Conservation (phyloP, 1,140 invertebrate species). For the Ceratosolen fusciceps region DNA sequence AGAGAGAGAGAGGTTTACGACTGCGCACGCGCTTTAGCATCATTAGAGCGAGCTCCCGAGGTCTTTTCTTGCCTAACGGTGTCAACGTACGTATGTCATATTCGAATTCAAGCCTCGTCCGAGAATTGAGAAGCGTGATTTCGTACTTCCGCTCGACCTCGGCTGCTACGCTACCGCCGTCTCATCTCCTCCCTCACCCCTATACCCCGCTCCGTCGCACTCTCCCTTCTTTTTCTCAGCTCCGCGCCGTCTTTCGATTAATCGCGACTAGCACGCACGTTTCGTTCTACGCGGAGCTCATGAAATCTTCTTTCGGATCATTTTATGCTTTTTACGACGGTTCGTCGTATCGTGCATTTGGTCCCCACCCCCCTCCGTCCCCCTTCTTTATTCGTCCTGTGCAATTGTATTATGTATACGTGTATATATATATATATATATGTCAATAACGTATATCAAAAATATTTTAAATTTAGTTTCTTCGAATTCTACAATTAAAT, state of each 20-base stretch:
- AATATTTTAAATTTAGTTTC: background rate
- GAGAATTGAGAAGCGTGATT: slow-evolving; percentile 52
- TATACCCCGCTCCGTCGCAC: background rate
- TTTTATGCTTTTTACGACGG: background rate
- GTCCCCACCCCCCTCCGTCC: background rate
- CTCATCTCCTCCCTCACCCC: slow-evolving; percentile 16
- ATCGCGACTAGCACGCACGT: background rate
- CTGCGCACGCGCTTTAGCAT: background rate
- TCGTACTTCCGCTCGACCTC: slow-evolving; percentile 48
- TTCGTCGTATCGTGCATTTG: background rate
- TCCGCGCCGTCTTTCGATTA: background rate
- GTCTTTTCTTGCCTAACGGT: slow-evolving; percentile 52
- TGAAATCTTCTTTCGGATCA: background rate
- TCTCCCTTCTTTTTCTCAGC: background rate
- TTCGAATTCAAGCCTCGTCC: slow-evolving; percentile 62
- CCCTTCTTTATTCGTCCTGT: background rate
- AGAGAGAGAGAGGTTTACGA: background rate
- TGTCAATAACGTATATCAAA: too few species aligned
- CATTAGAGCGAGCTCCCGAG: slow-evolving; percentile 18
- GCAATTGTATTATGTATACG: too few species aligned
- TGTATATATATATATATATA: too few species aligned
- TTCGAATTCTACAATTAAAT: background rate
- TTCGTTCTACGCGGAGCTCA: background rate
- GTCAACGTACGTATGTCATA: slow-evolving; percentile 46
- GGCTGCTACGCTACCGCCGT: slow-evolving; percentile 2